Percentiles rank a stretch among this genome's conserved stretches.
These are phyloP conservation scores for Mormyrops boulengeri DNA, from an alignment of 2,797 vertebrate genomes.

Conservation along the genomic window DNA sequence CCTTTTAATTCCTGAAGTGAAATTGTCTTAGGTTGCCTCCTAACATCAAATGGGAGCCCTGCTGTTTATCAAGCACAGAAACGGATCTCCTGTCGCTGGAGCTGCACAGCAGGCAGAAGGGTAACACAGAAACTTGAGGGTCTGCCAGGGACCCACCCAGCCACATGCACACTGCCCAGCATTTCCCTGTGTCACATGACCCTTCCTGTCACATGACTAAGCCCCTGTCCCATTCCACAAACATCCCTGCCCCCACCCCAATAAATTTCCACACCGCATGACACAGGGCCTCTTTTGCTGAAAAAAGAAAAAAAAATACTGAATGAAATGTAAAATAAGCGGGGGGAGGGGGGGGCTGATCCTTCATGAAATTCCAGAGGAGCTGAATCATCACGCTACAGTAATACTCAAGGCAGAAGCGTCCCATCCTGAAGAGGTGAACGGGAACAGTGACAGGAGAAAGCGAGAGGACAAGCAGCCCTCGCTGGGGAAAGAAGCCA, in stretches of 20 bases:
- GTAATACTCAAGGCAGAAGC: neutral
- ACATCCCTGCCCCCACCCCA: neutral
- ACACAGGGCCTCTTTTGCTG: neutral
- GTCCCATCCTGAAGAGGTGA: neutral
- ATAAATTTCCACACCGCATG: neutral
- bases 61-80: neutral
- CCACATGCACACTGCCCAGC: neutral
- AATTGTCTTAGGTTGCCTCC: neutral
- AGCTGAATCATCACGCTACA: neutral
- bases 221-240: neutral
- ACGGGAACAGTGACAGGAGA: neutral
- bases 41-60: neutral
- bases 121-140: neutral
- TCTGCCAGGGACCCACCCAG: neutral
- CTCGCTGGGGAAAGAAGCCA: neutral
- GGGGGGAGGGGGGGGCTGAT: neutral
- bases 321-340: constrained; percentile 4
- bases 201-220: neutral
- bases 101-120: neutral
- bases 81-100: neutral
- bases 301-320: neutral
- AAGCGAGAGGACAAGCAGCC: neutral
- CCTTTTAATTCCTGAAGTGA: neutral
- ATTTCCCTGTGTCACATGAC: neutral
- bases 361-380: neutral